Conservation (phyloP, 2,113 vertebrate species). For the Lichenostomus cassidix region DNA sequence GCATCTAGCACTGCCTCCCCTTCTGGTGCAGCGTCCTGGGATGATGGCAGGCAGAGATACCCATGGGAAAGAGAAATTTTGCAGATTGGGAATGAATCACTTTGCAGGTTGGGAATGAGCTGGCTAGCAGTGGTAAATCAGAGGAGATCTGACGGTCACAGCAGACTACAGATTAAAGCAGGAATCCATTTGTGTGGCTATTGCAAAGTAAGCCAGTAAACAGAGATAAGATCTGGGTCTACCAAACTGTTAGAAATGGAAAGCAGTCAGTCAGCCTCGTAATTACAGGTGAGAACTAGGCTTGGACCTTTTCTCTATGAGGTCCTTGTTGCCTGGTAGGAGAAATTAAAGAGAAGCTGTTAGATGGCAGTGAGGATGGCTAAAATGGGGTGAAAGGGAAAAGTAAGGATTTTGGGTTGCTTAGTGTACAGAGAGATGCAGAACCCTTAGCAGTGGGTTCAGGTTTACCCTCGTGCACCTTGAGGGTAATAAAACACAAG, state of each 20-base stretch:
- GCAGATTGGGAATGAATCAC: background rate
- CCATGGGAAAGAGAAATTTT: background rate
- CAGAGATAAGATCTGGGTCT: background rate
- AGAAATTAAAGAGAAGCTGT: background rate
- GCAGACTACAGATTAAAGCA: background rate
- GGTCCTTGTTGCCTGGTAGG: background rate
- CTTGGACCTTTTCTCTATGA: background rate
- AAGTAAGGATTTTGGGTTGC: background rate
- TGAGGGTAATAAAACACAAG: rapidly evolving
- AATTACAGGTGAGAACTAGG: background rate
- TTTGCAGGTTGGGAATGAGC: background rate
- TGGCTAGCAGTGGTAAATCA: background rate
- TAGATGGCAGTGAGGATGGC: background rate
- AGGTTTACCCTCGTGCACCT: rapidly evolving
- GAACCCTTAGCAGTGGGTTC: rapidly evolving
- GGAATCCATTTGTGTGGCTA: rapidly evolving
- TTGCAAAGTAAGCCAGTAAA: background rate
- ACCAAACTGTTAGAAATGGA: background rate
- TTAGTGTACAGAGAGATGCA: too few species aligned
- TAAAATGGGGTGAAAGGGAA: background rate
- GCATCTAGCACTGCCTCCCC: background rate
- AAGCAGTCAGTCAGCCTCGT: background rate
- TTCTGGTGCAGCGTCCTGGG: rapidly evolving
- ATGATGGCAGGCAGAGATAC: background rate
- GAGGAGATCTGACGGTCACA: background rate